Evolutionary conservation across 2,888 invertebrate genomes (phyloP), one percentile per base, ranked within the genome.

Genomic region (Cistogaster globosa): DNA sequence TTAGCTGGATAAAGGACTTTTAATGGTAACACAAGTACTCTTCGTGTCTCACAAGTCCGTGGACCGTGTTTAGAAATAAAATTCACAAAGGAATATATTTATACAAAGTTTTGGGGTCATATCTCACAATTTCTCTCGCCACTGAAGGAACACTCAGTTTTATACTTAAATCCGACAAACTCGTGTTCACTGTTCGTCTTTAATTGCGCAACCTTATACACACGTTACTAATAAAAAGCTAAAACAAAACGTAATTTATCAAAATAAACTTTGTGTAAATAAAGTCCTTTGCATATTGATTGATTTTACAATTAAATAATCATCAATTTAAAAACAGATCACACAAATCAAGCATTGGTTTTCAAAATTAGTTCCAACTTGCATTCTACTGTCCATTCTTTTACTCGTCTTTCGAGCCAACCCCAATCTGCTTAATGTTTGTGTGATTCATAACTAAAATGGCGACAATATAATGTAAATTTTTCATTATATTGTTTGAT

Each of bases 201-300:
- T 72, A 42, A 32, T 82, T 58, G 22, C 65, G 69, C 65, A 53
- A 62, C 60, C 71, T 79, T 60, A 26, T 18, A 58, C 26, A 26
- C 22, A 60, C 68, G 26, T 69, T 53, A 53, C 38, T 22, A 62
- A 32, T 76, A 45, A 72, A 72, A 65, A 38, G 0, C 51, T 42
- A 38, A 38, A 60, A 62, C 57, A n/a, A 32, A 42, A 74, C 16
- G 51, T 67, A 32, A 32, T 62, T 63, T 48, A 36, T 18, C 22
- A 51, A 75, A 12, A 83, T 68, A 88, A 91, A 91, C 91, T 91
- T 91, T 91, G 91, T 91, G 91, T 91, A 91, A 91, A 91, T 91
- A 91, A 91, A 91, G 89, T 91, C 91, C 91, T 91, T 91, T 90
- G 86, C 68, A 60, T 75, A 80, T 86, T 83, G 71, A 77, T 86